phyloP scores from a whole-genome alignment of 2,797 vertebrate genomes.

The Melanotaenia parkinsoni region DNA sequence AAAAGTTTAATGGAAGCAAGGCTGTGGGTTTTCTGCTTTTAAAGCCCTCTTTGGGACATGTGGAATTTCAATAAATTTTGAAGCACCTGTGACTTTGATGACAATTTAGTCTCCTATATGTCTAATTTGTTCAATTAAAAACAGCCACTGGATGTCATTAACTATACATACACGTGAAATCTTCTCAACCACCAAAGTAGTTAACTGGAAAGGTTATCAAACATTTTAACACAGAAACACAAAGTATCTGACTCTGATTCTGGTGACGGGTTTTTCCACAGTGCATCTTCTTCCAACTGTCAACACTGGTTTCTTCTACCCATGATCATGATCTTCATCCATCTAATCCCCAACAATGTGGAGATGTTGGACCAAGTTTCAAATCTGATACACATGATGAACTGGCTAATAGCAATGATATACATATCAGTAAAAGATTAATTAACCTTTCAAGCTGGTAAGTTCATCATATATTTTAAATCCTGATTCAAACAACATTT shows the following conservation, averaged over 20 bases:
- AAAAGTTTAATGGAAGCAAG: background rate
- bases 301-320: slow-evolving; percentile 2
- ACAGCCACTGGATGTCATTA: background rate
- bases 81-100: slow-evolving; percentile 22
- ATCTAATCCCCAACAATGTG: background rate
- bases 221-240: slow-evolving; percentile 3
- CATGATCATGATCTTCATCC: background rate
- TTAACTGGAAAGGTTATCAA: background rate
- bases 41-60: background rate
- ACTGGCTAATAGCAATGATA: background rate
- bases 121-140: background rate
- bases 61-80: slow-evolving; percentile 41
- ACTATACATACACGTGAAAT: background rate
- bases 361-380: too few relatives aligned
- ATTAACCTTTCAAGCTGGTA: too few relatives aligned
- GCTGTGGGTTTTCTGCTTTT: background rate
- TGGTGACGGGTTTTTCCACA: background rate
- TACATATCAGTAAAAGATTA: too few relatives aligned
- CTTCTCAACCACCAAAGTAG: background rate
- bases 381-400: too few relatives aligned
- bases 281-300: background rate
- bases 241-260: slow-evolving; percentile 12
- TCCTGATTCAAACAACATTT: too few relatives aligned
- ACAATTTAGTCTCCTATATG: slow-evolving; percentile 17
- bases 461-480: too few relatives aligned